Evolutionary conservation across 2,888 invertebrate species (phyloP).

Genomic region (Vanessa cardui): DNA sequence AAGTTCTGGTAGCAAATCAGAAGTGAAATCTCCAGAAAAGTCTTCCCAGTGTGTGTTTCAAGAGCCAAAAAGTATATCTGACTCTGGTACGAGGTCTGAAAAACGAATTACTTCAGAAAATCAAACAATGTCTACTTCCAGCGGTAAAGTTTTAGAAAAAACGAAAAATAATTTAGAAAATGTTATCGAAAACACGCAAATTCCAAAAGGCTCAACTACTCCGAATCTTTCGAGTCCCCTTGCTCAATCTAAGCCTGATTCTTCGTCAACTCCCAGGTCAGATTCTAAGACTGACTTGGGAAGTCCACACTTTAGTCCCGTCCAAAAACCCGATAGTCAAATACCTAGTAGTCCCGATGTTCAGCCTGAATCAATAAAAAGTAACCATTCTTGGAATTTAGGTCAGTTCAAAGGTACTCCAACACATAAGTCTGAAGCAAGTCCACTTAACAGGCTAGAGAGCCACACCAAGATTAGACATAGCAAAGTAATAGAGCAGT

Average conservation of each 20-base stretch:
- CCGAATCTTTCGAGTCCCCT: conserved; percentile 70
- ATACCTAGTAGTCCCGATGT: conserved; percentile 74
- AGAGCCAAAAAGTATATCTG: conserved; percentile 69
- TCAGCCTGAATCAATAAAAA: conserved; percentile 62
- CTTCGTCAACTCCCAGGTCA: conserved; percentile 73
- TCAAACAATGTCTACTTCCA: conserved; percentile 57
- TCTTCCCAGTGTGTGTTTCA: conserved; percentile 63
- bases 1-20: conserved; percentile 54
- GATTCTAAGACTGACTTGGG: conserved; percentile 67
- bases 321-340: conserved; percentile 76
- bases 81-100: conserved; percentile 50
- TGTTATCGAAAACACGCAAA: conserved; percentile 51
- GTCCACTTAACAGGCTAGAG: conserved; percentile 73
- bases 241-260: conserved; percentile 70
- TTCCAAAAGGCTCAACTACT: conserved; percentile 55
- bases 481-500: conserved; percentile 72
- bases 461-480: conserved; percentile 70
- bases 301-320: conserved; percentile 75
- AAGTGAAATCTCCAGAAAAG: conserved; percentile 56
- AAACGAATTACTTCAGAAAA: conserved; percentile 49
- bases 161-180: conserved; percentile 53
- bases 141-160: conserved; percentile 56
- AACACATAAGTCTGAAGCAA: conserved; percentile 75
- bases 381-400: conserved; percentile 68
- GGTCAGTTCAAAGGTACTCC: conserved; percentile 74